phyloP scores from a whole-genome alignment of 2,888 invertebrate species.

The Coronaproctus castanopsis region DNA sequence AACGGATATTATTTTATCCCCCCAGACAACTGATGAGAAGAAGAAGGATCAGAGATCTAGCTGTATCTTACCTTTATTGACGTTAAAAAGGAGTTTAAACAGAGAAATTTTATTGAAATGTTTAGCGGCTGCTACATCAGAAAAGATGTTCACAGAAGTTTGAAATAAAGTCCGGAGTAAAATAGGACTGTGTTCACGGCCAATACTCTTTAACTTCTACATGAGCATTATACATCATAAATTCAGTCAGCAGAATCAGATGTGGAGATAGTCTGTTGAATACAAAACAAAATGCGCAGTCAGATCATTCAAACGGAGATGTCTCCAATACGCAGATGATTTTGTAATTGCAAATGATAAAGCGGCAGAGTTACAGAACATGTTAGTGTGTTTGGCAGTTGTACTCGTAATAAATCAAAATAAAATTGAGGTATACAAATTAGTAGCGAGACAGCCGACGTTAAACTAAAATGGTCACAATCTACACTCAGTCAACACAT shows the following conservation, averaged over 20 bases:
- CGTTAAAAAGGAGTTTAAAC: too few relatives aligned
- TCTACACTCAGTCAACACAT: neutral
- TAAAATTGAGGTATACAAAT: neutral
- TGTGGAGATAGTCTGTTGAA: neutral
- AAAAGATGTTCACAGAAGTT: too few relatives aligned
- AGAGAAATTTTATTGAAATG: too few relatives aligned
- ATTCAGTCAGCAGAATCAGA: neutral
- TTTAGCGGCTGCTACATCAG: too few relatives aligned
- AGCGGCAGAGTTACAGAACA: neutral
- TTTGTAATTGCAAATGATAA: neutral
- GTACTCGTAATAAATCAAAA: neutral
- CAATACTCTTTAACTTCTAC: too few relatives aligned
- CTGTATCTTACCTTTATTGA: too few relatives aligned
- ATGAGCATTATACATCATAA: too few relatives aligned
- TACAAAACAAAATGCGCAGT: neutral
- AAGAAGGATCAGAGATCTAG: too few relatives aligned
- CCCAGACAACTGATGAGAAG: too few relatives aligned
- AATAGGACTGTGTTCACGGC: too few relatives aligned
- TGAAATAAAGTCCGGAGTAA: too few relatives aligned
- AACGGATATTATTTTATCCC: too few relatives aligned
- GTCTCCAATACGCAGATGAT: neutral
- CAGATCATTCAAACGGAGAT: neutral
- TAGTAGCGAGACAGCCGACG: neutral
- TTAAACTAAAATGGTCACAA: neutral
- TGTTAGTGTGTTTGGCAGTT: neutral